Evolutionary conservation across 2,888 invertebrate species (phyloP), one percentile per base, ranked within the genome.

Genomic region (Orthosia cruda): DNA sequence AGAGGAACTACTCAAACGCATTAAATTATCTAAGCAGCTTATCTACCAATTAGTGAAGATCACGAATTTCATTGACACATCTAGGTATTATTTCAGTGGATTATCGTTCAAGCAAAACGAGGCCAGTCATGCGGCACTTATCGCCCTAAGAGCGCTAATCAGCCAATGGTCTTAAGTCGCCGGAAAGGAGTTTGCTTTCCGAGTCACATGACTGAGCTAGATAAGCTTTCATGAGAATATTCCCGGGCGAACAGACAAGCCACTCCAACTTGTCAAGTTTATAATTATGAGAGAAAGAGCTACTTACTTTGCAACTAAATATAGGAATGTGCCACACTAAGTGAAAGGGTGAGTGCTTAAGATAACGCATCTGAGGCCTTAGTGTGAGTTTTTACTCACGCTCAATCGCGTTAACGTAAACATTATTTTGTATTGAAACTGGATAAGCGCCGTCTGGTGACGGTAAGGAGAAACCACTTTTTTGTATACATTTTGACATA

Each of bases 131-230:
- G 82, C 74, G 74, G 62, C 71, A 84, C 64, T 82, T 67, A 85
- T 86, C 71, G 71, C 20, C 66, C 65, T 83, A 77, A 74, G 78
- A 76, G 63, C 71, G 71, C 70, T 86, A 84, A 86, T 84, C 86
- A 77, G 58, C 54, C 72, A 76, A 63, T 81, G 66, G 71, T 72
- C 63, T 72, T 72, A 80, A 77, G 76, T 58, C 63, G 26, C 45
- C 66, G 67, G 66, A 71, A 81, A 66, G 72, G 79, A 86, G 79
- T 81, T 81, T 81, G 68, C 63, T 71, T 77, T 69, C 66, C 66
- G 26, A 75, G 65, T 76, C 81, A 86, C 71, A 71, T 67, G 79
- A 84, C 71, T 77, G 61, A 71, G 47, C 49, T 20, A 77, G 84
- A 81, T 81, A 83, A 83, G 81, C 77, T 45, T 69, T 68, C 71